Percentiles rank a stretch among this genome's conserved stretches.
These are phyloP conservation scores for Asbolus verrucosus DNA, from an alignment of 1,140 invertebrate species.

Conservation along the genomic window DNA sequence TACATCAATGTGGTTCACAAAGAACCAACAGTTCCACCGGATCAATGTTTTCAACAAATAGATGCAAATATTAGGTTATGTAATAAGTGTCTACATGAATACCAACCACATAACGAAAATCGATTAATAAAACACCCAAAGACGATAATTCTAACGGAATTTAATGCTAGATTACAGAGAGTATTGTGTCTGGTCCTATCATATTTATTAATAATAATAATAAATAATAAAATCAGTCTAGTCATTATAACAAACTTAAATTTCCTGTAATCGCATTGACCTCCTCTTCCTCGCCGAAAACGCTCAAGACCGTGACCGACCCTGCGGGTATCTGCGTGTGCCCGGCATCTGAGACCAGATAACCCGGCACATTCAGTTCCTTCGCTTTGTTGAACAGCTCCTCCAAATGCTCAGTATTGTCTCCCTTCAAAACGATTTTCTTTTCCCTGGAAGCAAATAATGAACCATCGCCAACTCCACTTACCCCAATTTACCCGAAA, in stretches of 20 bases:
- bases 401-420: constrained; percentile 69
- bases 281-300: constrained; percentile 66
- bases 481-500: constrained; percentile 64
- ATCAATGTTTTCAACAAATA: too few relatives aligned
- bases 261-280: constrained; percentile 67
- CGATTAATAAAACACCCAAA: too few relatives aligned
- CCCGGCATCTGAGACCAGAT: constrained; percentile 74
- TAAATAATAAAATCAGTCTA: constrained; percentile 3
- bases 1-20: too few relatives aligned
- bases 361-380: constrained; percentile 67
- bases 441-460: constrained; percentile 67
- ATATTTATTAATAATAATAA: constrained; percentile 12
- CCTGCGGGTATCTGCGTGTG: constrained; percentile 71
- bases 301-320: constrained; percentile 67
- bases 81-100: too few relatives aligned
- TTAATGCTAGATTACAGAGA: not conserved
- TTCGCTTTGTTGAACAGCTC: constrained; percentile 68
- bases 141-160: too few relatives aligned
- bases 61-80: too few relatives aligned
- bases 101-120: too few relatives aligned
- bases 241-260: constrained; percentile 65
- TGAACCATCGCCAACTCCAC: constrained; percentile 18
- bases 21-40: too few relatives aligned
- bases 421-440: constrained; percentile 74
- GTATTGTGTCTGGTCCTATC: constrained; percentile 1